Conservation (phyloP, 2,888 invertebrate species). For the Volucella inflata region DNA sequence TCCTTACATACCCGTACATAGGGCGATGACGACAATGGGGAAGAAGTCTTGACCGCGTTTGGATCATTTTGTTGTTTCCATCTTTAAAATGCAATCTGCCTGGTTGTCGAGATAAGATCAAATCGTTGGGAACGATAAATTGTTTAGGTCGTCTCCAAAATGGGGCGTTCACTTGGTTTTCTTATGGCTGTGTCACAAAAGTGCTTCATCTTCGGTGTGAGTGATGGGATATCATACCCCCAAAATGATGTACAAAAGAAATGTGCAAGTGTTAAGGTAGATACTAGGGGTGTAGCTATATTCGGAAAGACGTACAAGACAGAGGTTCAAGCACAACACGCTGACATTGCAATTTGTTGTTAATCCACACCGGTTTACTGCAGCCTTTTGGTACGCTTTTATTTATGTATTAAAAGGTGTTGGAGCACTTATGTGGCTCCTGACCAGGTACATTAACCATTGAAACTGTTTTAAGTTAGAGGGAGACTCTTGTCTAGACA, state of each 20-base stretch:
- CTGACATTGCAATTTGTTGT: conserved; percentile 3
- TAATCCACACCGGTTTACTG: too few relatives aligned
- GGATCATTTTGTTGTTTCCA: conserved; percentile 50
- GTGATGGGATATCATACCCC: conserved; percentile 74
- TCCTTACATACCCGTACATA: conserved; percentile 36
- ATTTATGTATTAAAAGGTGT: too few relatives aligned
- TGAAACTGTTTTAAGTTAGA: too few relatives aligned
- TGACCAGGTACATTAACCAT: too few relatives aligned
- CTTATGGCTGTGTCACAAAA: conserved; percentile 71
- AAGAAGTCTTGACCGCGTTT: conserved; percentile 61
- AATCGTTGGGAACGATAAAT: conserved; percentile 71
- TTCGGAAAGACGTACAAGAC: background rate
- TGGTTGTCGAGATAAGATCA: conserved; percentile 69
- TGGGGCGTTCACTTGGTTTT: conserved; percentile 66
- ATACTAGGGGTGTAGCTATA: conserved; percentile 24
- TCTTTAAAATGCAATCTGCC: conserved; percentile 53
- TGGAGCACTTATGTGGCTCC: too few relatives aligned
- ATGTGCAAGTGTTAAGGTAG: conserved; percentile 42
- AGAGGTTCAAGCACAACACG: background rate
- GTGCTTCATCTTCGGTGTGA: conserved; percentile 59
- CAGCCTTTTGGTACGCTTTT: too few relatives aligned
- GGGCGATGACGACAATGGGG: conserved; percentile 44
- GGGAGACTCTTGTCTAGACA: too few relatives aligned
- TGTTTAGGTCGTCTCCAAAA: conserved; percentile 67
- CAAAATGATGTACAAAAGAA: conserved; percentile 40